These are phyloP conservation scores for Tangara arthus DNA, from an alignment of 2,797 vertebrate species.

Conservation along the genomic window DNA sequence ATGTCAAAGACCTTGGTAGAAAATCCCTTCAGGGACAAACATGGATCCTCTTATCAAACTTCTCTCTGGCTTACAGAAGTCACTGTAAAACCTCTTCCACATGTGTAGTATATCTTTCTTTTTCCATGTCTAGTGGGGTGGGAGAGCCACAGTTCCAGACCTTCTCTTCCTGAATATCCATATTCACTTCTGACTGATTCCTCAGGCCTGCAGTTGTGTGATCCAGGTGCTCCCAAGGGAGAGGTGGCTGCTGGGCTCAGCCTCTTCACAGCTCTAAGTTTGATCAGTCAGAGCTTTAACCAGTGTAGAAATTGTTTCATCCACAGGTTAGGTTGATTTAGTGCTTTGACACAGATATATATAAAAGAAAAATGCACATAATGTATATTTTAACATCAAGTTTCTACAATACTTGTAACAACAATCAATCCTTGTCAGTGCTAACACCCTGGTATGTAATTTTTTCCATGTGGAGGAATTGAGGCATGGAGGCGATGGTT, in stretches of 20 bases:
- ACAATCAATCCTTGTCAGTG: not conserved
- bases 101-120: not conserved
- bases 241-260: not conserved
- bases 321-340: not conserved
- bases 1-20: not conserved
- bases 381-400: not conserved
- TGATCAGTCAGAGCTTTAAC: not conserved
- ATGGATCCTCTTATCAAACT: not conserved
- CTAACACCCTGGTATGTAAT: accelerated
- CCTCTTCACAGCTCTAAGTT: not conserved
- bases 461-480: not conserved
- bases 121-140: not conserved
- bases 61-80: not conserved
- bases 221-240: not conserved
- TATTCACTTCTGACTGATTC: not conserved
- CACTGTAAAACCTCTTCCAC: not conserved
- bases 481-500: not conserved
- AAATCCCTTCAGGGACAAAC: not conserved
- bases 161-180: not conserved
- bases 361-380: not conserved
- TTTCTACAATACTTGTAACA: not conserved
- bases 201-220: not conserved
- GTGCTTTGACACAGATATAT: not conserved
- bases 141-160: not conserved
- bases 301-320: not conserved